These are phyloP conservation scores for Phasia obesa DNA, from an alignment of 2,888 invertebrate species.

Conservation along the genomic window DNA sequence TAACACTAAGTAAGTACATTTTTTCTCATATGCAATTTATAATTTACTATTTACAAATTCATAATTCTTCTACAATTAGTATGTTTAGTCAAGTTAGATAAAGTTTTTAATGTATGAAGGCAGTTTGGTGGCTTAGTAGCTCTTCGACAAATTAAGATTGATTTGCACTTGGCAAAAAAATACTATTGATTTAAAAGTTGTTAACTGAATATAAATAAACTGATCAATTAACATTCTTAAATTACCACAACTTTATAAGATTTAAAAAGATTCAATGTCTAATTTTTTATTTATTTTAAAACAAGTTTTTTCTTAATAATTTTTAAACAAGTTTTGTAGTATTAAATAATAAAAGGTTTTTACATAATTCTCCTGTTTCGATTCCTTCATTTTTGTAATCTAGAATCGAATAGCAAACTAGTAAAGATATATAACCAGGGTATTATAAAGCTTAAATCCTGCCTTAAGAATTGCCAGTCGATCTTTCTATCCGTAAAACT, in stretches of 20 bases:
- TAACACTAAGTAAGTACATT: conserved; percentile 74
- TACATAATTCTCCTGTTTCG: too few species aligned
- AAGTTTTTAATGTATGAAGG: conserved; percentile 8
- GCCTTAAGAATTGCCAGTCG: too few species aligned
- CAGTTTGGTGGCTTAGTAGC: conserved; percentile 2
- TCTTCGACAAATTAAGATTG: conserved; percentile 2
- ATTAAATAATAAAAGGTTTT: too few species aligned
- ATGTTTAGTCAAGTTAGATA: not conserved
- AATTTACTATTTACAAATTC: conserved; percentile 5
- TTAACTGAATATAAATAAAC: conserved; percentile 18
- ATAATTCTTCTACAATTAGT: conserved; percentile 31
- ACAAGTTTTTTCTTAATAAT: too few species aligned
- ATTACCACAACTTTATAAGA: conserved; percentile 1
- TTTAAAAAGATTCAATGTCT: conserved; percentile 21
- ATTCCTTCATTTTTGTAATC: too few species aligned
- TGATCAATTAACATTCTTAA: conserved; percentile 34
- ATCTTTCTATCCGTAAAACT: too few species aligned
- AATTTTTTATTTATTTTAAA: not conserved
- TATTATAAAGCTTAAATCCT: too few species aligned
- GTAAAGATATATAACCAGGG: too few species aligned
- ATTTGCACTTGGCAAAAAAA: not conserved
- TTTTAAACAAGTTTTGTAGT: too few species aligned
- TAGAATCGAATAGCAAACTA: too few species aligned
- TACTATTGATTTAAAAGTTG: conserved; percentile 28
- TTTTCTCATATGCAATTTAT: too few species aligned